phyloP scores from a whole-genome alignment of 1,140 invertebrate species.

The Aphelenchoides besseyi region DNA sequence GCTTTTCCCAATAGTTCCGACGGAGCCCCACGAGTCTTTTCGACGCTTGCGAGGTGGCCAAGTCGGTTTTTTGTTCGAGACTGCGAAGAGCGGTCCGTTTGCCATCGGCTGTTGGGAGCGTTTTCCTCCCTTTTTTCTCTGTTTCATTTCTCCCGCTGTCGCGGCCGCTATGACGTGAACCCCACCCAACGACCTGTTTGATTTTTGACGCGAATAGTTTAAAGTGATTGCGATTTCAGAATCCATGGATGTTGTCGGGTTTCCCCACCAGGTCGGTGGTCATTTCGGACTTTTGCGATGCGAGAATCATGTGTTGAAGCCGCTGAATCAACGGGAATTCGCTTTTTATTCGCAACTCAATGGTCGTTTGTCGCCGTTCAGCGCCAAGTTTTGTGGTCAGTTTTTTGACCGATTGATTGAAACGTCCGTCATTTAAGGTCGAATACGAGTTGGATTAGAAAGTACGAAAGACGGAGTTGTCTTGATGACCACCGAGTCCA shows the following conservation, averaged over 20 bases:
- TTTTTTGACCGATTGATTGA: conserved; percentile 10
- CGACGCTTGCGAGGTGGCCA: not conserved
- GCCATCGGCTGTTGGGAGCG: not conserved
- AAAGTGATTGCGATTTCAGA: too few species aligned
- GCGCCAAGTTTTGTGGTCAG: conserved; percentile 58
- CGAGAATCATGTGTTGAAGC: conserved; percentile 58
- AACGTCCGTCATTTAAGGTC: conserved; percentile 33
- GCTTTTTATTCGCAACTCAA: conserved; percentile 53
- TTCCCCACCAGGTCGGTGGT: conserved; percentile 60
- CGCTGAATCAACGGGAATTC: conserved; percentile 56
- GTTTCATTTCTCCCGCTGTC: not conserved
- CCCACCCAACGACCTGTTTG: not conserved
- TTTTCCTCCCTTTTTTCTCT: not conserved
- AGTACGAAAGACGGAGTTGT: conserved; percentile 31
- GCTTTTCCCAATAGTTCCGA: not conserved
- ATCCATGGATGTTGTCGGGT: conserved; percentile 50
- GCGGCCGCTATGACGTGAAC: too few species aligned
- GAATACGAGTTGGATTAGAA: conserved; percentile 45
- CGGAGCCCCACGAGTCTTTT: not conserved
- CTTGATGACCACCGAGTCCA: conserved; percentile 19
- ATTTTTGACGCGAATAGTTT: not conserved
- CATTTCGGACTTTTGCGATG: conserved; percentile 59
- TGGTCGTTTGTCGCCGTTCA: conserved; percentile 41
- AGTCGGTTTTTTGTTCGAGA: not conserved
- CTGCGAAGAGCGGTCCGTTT: not conserved